Conservation (phyloP, 2,113 vertebrate genomes). For the Tinamus guttatus region DNA sequence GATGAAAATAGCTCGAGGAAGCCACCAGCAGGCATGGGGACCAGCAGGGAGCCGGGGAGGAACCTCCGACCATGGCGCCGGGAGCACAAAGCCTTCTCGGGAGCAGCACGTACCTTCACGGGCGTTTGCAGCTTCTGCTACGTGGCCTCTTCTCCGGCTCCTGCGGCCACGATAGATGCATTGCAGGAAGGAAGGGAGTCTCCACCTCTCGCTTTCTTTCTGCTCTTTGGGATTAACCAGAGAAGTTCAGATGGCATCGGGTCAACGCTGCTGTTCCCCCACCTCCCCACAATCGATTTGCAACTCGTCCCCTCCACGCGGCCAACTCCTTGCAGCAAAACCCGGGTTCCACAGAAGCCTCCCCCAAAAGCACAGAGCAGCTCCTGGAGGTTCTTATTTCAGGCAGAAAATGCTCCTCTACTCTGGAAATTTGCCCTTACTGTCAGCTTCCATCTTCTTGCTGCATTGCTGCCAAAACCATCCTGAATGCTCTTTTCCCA, state of each 20-base stretch:
- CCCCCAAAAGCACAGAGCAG: not conserved
- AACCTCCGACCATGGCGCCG: not conserved
- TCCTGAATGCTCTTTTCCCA: not conserved
- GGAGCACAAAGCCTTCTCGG: not conserved
- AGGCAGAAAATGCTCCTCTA: not conserved
- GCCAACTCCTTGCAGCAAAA: not conserved
- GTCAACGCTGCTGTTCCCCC: not conserved
- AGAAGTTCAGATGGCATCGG: not conserved
- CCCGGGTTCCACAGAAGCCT: not conserved
- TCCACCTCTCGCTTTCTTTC: conserved; percentile 14
- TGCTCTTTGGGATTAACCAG: conserved; percentile 19
- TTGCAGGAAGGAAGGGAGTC: conserved; percentile 37
- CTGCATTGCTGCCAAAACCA: not conserved
- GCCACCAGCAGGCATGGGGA: not conserved
- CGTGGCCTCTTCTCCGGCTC: not conserved
- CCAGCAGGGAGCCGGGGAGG: not conserved
- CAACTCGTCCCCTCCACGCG: not conserved
- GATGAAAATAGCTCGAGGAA: not conserved
- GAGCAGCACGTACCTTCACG: conserved; percentile 42
- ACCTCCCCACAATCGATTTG: rapidly evolving
- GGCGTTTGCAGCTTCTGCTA: not conserved
- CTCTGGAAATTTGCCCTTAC: not conserved
- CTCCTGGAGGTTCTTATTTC: not conserved
- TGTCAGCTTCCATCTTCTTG: not conserved
- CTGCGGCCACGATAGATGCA: conserved; percentile 50